A percentile compares a stretch with the other conserved stretches of the same genome.
Conservation (phyloP, 1,140 invertebrate genomes). For the Octopus sinensis region DNA sequence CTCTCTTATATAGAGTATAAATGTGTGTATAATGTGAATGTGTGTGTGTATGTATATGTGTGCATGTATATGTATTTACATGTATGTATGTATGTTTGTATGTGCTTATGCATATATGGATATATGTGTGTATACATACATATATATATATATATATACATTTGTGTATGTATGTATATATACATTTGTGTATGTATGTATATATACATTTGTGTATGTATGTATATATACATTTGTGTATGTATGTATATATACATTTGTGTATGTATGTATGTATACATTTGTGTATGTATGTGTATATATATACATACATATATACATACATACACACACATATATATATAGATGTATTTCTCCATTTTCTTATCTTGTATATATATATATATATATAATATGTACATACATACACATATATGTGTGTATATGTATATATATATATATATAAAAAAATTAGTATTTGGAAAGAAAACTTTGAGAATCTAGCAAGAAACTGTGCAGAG, state of each 20-base stretch:
- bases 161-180: not conserved
- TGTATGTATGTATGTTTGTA: not conserved
- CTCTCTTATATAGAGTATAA: too few relatives aligned
- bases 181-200: not conserved
- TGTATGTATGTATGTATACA: not conserved
- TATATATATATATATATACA: not conserved
- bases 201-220: not conserved
- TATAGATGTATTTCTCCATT: not conserved
- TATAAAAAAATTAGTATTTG: not conserved
- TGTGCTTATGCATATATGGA: not conserved
- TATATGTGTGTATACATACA: not conserved
- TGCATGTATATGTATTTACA: not conserved
- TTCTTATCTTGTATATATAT: not conserved
- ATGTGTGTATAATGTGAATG: too few relatives aligned
- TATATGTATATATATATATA: constrained; percentile 1
- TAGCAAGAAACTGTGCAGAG: too few relatives aligned
- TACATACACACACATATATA: not conserved
- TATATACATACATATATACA: not conserved
- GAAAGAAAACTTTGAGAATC: too few relatives aligned
- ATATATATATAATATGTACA: not conserved
- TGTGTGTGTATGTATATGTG: not conserved
- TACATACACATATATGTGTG: not conserved
- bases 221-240: not conserved
- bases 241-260: not conserved
- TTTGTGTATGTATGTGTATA: not conserved